Conservation (phyloP, 1,140 invertebrate genomes). For the Chlorops oryzae region DNA sequence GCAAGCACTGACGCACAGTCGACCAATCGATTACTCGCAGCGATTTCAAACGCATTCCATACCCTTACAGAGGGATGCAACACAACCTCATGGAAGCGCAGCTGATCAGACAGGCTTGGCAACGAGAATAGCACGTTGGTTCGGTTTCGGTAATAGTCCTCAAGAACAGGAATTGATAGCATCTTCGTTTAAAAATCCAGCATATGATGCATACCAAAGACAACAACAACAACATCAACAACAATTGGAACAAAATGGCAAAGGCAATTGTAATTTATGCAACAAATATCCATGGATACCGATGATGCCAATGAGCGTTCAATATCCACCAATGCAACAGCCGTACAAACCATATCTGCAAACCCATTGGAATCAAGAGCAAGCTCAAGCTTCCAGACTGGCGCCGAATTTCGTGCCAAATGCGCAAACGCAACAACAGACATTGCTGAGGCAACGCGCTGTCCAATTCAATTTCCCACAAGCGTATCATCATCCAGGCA, state of each 20-base stretch:
- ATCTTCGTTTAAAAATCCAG: conserved; percentile 8
- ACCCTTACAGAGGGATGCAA: conserved; percentile 7
- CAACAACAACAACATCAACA: conserved; percentile 22
- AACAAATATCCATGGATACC: conserved; percentile 74
- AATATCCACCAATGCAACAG: conserved; percentile 38
- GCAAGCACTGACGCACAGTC: not conserved
- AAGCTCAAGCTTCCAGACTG: not conserved
- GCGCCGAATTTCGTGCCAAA: conserved; percentile 7
- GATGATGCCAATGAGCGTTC: conserved; percentile 52
- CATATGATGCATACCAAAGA: conserved; percentile 31
- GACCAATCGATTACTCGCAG: conserved; percentile 1
- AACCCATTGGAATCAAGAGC: conserved; percentile 22
- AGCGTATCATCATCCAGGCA: not conserved
- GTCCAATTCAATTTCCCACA: conserved; percentile 30
- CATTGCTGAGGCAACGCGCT: conserved; percentile 27
- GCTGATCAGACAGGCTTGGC: conserved; percentile 28
- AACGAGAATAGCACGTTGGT: conserved; percentile 41
- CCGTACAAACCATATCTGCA: conserved; percentile 24
- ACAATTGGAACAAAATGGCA: conserved; percentile 15
- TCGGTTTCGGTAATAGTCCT: conserved; percentile 23
- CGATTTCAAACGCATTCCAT: conserved; percentile 1
- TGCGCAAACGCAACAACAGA: conserved; percentile 11
- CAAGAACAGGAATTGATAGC: conserved; percentile 25
- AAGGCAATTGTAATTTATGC: conserved; percentile 60
- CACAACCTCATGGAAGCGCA: not conserved